phyloP scores from a whole-genome alignment of 2,113 vertebrate species.

The Pedionomus torquatus region DNA sequence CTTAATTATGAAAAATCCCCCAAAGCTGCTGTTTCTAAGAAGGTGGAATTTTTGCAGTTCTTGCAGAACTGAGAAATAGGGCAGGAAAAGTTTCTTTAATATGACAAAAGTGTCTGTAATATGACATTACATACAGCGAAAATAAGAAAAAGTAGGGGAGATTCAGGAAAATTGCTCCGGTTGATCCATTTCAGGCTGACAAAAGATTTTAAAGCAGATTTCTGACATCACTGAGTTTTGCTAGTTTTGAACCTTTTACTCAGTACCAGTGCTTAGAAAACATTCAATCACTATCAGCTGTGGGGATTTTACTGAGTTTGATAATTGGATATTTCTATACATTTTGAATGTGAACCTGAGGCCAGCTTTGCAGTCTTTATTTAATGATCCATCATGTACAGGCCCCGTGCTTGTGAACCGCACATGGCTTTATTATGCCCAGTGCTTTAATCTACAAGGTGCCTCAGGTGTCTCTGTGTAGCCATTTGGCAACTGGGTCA shows the following conservation, averaged over 20 bases:
- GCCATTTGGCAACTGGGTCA: not conserved
- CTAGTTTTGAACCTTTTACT: not conserved
- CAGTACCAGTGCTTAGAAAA: not conserved
- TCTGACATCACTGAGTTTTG: not conserved
- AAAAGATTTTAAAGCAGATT: not conserved
- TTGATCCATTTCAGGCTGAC: not conserved
- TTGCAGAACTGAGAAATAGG: not conserved
- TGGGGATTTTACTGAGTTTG: not conserved
- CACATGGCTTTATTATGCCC: not conserved
- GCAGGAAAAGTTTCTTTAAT: not conserved
- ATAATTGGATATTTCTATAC: not conserved
- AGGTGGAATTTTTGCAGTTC: not conserved
- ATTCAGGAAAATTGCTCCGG: not conserved
- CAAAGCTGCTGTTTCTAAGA: not conserved
- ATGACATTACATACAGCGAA: not conserved
- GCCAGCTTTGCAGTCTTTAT: not conserved
- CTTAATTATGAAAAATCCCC: constrained; percentile 16
- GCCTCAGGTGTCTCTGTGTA: not conserved
- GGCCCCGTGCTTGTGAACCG: not conserved
- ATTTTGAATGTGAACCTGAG: not conserved
- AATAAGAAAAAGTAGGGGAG: not conserved
- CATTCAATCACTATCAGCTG: not conserved
- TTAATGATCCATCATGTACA: not conserved
- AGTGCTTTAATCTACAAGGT: not conserved
- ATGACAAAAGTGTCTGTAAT: too few species aligned